Conservation (phyloP, 2,797 vertebrate species). For the Centropyge bicolor region DNA sequence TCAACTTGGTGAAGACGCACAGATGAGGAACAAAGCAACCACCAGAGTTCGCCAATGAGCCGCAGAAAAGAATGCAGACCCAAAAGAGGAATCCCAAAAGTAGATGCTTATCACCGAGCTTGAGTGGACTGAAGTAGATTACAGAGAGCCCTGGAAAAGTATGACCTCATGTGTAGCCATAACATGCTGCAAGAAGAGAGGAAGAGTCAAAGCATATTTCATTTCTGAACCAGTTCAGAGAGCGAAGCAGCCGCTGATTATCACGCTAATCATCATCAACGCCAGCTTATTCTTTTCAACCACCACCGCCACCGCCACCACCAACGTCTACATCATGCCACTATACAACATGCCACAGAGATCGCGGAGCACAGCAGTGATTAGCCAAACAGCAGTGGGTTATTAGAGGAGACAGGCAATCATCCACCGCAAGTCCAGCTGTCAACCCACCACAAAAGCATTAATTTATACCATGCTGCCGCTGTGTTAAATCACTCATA, state of each 20-base stretch:
- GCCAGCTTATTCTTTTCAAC: slow-evolving; percentile 11
- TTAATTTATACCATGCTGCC: slow-evolving; percentile 12
- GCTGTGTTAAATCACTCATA: slow-evolving; percentile 13
- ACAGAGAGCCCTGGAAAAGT: slow-evolving; percentile 15
- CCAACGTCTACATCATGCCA: slow-evolving; percentile 20
- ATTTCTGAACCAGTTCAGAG: slow-evolving; percentile 21
- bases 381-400: slow-evolving; percentile 23
- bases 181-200: slow-evolving; percentile 22
- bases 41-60: slow-evolving; percentile 65
- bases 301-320: slow-evolving; percentile 33
- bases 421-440: slow-evolving; percentile 38
- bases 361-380: slow-evolving; percentile 43
- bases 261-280: slow-evolving; percentile 31
- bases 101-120: slow-evolving; percentile 30
- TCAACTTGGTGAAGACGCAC: slow-evolving; percentile 36
- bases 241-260: slow-evolving; percentile 28
- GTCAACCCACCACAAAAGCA: slow-evolving; percentile 20
- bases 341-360: slow-evolving; percentile 24
- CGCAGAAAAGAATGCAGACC: slow-evolving; percentile 18
- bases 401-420: slow-evolving; percentile 46
- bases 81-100: slow-evolving; percentile 34
- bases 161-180: slow-evolving; percentile 12
- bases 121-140: slow-evolving; percentile 38
- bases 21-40: slow-evolving; percentile 48
- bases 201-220: slow-evolving; percentile 19